Evolutionary conservation across 2,888 invertebrate species (phyloP).

Genomic region (Pristionchus fissidentatus): DNA sequence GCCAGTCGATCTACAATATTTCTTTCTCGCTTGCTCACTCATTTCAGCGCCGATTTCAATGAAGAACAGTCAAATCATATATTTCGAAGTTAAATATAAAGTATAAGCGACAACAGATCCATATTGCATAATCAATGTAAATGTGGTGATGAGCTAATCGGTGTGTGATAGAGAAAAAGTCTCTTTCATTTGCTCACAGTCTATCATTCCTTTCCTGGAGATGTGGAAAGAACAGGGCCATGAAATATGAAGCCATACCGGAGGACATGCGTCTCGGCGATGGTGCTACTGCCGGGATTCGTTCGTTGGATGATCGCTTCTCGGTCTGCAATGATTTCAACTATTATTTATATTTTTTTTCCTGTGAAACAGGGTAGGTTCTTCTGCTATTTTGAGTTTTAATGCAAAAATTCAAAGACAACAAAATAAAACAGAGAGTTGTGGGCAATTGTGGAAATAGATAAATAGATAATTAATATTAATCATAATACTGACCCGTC

Average conservation of each 20-base stretch:
- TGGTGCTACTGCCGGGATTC: slow-evolving; percentile 37
- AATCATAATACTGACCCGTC: slow-evolving; percentile 46
- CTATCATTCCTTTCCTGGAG: neutral
- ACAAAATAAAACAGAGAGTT: too few species aligned
- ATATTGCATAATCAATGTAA: neutral
- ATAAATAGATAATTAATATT: too few species aligned
- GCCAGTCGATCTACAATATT: slow-evolving; percentile 41
- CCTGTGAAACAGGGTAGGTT: neutral
- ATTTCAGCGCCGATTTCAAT: neutral
- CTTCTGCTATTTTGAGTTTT: too few species aligned
- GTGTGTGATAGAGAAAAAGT: too few species aligned
- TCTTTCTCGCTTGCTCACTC: neutral
- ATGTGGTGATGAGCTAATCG: too few species aligned
- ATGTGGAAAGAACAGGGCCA: neutral
- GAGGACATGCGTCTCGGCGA: slow-evolving; percentile 41
- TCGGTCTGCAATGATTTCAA: slow-evolving; percentile 11
- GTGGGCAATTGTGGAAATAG: too few species aligned
- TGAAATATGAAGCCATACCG: neutral
- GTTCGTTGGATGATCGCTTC: slow-evolving; percentile 49
- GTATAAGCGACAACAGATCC: neutral
- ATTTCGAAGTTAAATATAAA: neutral
- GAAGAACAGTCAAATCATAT: neutral
- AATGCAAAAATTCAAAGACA: too few species aligned
- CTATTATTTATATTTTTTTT: neutral
- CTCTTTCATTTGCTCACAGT: too few species aligned